Percentiles rank a stretch among this genome's conserved stretches.
Conservation (phyloP, 92 coral and sea anemone species). For the Chrysogorgia sp. region DNA sequence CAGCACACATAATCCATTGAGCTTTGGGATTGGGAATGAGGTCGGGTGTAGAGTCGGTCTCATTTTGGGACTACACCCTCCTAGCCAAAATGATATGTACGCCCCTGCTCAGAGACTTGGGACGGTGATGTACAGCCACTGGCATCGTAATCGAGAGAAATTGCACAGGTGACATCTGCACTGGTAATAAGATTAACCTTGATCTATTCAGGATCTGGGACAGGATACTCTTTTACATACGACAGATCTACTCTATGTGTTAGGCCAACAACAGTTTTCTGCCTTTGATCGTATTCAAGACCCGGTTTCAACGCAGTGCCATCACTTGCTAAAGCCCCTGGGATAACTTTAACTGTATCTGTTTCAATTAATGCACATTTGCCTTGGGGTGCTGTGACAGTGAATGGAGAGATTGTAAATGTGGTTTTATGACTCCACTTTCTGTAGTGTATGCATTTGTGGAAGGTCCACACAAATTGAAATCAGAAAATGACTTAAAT, state of each 20-base stretch:
- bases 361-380: slow-evolving; percentile 39
- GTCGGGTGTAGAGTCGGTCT: too few species aligned
- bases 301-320: slow-evolving; percentile 63
- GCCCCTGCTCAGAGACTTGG: slow-evolving; percentile 51
- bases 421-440: slow-evolving; percentile 60
- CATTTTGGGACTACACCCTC: too few species aligned
- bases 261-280: slow-evolving; percentile 57
- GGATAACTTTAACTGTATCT: slow-evolving; percentile 31
- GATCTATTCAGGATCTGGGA: slow-evolving; percentile 51
- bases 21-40: too few species aligned
- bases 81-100: slow-evolving; percentile 43
- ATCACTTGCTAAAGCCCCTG: slow-evolving; percentile 50
- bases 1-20: too few species aligned
- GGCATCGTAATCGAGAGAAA: slow-evolving; percentile 60
- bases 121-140: slow-evolving; percentile 47
- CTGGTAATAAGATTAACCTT: slow-evolving; percentile 51
- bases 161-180: slow-evolving; percentile 63
- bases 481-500: slow-evolving; percentile 52
- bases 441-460: slow-evolving; percentile 56
- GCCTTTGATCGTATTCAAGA: slow-evolving; percentile 44
- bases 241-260: slow-evolving; percentile 36
- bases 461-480: slow-evolving; percentile 57
- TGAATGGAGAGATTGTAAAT: slow-evolving; percentile 43
- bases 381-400: slow-evolving; percentile 52
- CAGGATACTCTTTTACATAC: slow-evolving; percentile 33